Percentiles rank a stretch among this genome's conserved stretches.
Evolutionary conservation across 2,797 vertebrate genomes (phyloP).

Genomic region (Mastacembelus armatus): DNA sequence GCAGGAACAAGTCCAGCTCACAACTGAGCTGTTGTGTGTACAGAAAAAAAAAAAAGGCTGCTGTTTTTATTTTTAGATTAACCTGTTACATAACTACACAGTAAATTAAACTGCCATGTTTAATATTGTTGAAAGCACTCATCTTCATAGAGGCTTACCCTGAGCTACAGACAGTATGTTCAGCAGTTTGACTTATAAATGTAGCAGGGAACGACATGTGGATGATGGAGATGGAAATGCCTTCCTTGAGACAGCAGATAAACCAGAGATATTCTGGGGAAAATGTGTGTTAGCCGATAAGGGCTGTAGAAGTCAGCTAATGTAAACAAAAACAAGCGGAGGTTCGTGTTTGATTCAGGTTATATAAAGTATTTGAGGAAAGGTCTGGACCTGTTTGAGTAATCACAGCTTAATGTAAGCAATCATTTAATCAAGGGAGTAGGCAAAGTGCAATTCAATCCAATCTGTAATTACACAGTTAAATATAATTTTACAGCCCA

Average conservation of each 20-base stretch:
- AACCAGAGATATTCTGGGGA: constrained; percentile 5
- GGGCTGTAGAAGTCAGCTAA: neutral
- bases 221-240: neutral
- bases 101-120: constrained; percentile 44
- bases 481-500: constrained; percentile 41
- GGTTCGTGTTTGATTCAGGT: constrained; percentile 41
- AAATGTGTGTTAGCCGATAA: neutral
- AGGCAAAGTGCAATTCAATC: constrained; percentile 41
- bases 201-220: neutral
- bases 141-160: constrained; percentile 12
- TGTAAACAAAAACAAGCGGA: constrained; percentile 19
- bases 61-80: constrained; percentile 40
- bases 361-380: constrained; percentile 51
- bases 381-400: constrained; percentile 32
- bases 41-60: constrained; percentile 38
- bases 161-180: constrained; percentile 1
- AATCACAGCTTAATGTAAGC: constrained; percentile 46
- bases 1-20: constrained; percentile 43
- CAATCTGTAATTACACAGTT: constrained; percentile 42
- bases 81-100: constrained; percentile 41
- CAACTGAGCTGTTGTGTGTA: constrained; percentile 7
- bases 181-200: constrained; percentile 10
- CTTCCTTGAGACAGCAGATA: neutral
- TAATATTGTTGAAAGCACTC: constrained; percentile 58
- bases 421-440: constrained; percentile 44